Evolutionary conservation across 2,113 vertebrate species (phyloP).

Genomic region (Cololabis saira): DNA sequence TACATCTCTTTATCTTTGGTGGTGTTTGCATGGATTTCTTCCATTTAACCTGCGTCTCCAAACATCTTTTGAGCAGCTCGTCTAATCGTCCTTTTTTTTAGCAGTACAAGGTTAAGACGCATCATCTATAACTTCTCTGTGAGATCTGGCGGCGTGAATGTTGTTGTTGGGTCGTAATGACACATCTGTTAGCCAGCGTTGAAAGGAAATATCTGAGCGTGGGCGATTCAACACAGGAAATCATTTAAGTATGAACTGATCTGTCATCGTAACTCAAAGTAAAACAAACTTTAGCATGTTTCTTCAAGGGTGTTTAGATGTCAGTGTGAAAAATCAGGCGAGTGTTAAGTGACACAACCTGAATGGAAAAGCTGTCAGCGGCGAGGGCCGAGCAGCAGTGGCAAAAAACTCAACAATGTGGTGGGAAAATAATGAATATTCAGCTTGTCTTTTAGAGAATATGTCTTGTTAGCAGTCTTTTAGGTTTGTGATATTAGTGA

Average conservation of each 20-base stretch:
- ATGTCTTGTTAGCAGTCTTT: conserved; percentile 38
- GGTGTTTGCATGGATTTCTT: background rate
- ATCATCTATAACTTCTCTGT: background rate
- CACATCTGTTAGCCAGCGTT: conserved; percentile 82
- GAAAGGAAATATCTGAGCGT: conserved; percentile 80
- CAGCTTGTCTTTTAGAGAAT: conserved; percentile 56
- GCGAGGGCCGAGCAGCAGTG: conserved; percentile 48
- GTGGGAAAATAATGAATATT: conserved; percentile 72
- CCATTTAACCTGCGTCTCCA: background rate
- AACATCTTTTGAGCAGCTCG: background rate
- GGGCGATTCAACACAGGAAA: conserved; percentile 69
- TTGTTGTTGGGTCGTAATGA: conserved; percentile 73
- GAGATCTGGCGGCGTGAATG: conserved; percentile 10
- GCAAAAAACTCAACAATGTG: conserved; percentile 29
- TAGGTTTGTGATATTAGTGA: conserved; percentile 53
- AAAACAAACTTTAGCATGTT: conserved; percentile 30
- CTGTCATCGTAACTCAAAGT: conserved; percentile 34
- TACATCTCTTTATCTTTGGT: background rate
- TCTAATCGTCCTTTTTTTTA: background rate
- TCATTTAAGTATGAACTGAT: conserved; percentile 41
- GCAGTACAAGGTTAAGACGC: background rate
- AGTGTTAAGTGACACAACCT: conserved; percentile 37
- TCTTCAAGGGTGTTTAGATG: conserved; percentile 38
- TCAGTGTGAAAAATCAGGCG: conserved; percentile 31
- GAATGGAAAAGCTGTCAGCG: conserved; percentile 51